Base-by-base conservation (phyloP, 1,140 invertebrate genomes). In the Bombus confusus region DNA sequence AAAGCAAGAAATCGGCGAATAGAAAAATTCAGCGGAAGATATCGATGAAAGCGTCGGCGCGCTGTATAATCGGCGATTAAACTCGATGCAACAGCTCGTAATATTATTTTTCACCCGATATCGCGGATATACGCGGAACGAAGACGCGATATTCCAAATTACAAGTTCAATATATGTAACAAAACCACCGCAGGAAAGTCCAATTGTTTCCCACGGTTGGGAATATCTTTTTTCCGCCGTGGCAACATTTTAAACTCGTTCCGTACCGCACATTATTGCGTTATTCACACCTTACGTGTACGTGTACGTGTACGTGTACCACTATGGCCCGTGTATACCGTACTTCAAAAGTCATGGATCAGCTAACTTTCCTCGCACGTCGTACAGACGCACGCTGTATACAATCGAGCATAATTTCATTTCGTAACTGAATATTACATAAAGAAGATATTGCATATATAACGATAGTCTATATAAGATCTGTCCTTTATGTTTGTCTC, bases 161-260 rank as follows among this genome's bases (percentile, higher is more conserved):
- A 5, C n/a, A 73, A 73, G 41, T 73, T 47, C 71, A 31, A 73
- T 41, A 10, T 22, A 52, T 57, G 10, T 59, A 25, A 75, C n/a
- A 52, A 75, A 75, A 57, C 10, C 31, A 34, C 12, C 12, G 25
- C 9, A 39, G 31, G 12, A 37, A 80, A 52, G 41, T 37, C 64
- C 31, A n/a, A 28, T 47, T 31, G 64, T 37, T 80, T 80, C 78
- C 31, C 78, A 80, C 78, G 78, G 62, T 80, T 52, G 13, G 8
- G 13, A 68, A 66, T 68, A 47, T 34, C 41, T 73, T 73, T 73
- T 43, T 69, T 39, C 34, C 41, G 37, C 31, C 34, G 9, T 31
- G 41, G 31, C 43, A 64, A 47, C 41, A 80, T 80, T 69, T 80
- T 80, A 69, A 80, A 80, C 78, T 80, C 68, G 78, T 69, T 69